Conservation (phyloP, 2,888 invertebrate genomes). For the Microdon myrmicae region DNA sequence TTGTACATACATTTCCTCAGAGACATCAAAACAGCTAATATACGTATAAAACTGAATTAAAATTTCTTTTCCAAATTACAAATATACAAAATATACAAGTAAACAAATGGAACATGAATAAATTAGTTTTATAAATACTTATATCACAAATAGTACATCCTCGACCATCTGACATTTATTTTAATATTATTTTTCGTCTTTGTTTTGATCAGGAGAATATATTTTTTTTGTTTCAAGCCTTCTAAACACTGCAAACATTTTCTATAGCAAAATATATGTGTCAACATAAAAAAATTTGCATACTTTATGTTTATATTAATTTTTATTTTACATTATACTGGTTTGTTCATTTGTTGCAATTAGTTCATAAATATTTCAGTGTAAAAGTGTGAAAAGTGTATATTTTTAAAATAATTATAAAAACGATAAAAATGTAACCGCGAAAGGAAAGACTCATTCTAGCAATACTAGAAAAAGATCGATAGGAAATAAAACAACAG, state of each 20-base stretch:
- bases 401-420: not conserved
- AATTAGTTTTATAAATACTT: slow-evolving; percentile 19
- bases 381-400: slow-evolving; percentile 42
- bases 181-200: slow-evolving; percentile 4
- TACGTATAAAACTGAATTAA: slow-evolving; percentile 18
- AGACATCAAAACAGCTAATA: slow-evolving; percentile 32
- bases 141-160: slow-evolving; percentile 7
- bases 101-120: slow-evolving; percentile 56
- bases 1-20: slow-evolving; percentile 49
- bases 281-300: slow-evolving; percentile 1
- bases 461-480: too few relatives aligned
- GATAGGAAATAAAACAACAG: too few relatives aligned
- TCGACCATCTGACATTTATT: not conserved
- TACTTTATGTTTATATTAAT: not conserved
- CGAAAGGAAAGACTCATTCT: slow-evolving; percentile 10
- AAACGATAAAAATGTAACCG: not conserved
- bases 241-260: slow-evolving; percentile 56
- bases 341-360: slow-evolving; percentile 17
- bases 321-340: slow-evolving; percentile 10
- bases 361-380: slow-evolving; percentile 30
- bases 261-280: slow-evolving; percentile 16
- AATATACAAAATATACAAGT: slow-evolving; percentile 54
- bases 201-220: too few relatives aligned
- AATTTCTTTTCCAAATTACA: slow-evolving; percentile 25
- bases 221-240: slow-evolving; percentile 17